Evolutionary conservation across 2,888 invertebrate species (phyloP).

Genomic region (Camponotus fellah): DNA sequence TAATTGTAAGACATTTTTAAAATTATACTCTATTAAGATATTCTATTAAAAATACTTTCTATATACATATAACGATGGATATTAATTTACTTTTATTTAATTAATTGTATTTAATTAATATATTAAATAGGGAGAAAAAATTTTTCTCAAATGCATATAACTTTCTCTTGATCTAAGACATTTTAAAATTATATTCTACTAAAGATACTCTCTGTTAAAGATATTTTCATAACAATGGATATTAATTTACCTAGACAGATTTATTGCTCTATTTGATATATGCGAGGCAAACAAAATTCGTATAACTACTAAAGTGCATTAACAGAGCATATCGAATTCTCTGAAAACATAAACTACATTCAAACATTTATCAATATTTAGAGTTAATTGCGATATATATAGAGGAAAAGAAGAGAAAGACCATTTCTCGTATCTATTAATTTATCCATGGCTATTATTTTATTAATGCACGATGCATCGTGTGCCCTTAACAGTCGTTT

Average conservation of each 20-base stretch:
- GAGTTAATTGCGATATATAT: neutral
- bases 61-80: too few species aligned
- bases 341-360: neutral
- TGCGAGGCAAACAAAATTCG: neutral
- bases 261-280: too few species aligned
- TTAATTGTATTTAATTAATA: constrained; percentile 24
- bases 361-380: neutral
- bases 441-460: constrained; percentile 1
- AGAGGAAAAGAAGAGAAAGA: neutral
- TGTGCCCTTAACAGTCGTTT: neutral
- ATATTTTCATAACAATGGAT: neutral
- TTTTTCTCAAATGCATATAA: neutral
- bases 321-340: neutral
- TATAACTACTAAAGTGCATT: neutral
- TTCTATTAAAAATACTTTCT: neutral
- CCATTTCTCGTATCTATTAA: neutral
- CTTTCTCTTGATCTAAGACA: neutral
- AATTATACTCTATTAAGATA: too few species aligned
- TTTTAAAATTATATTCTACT: neutral
- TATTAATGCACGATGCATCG: constrained; percentile 15
- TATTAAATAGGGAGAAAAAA: neutral
- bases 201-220: too few species aligned
- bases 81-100: neutral
- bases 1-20: neutral
- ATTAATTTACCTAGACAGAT: too few species aligned